These are phyloP conservation scores for Steatocranus sp. DNA, from an alignment of 2,797 vertebrate species.

Conservation along the genomic window DNA sequence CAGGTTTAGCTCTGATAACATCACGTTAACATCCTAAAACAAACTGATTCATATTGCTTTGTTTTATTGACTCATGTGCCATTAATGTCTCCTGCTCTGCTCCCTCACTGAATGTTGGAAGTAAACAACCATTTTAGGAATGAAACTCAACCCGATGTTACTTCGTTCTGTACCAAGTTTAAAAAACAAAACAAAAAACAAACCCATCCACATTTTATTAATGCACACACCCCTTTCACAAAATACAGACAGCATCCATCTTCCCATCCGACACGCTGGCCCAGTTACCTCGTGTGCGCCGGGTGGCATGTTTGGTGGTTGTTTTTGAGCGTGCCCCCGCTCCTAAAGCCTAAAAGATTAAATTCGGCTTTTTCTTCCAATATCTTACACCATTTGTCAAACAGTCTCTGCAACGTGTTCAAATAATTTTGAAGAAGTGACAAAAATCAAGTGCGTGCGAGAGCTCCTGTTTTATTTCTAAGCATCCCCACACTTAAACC, in stretches of 20 bases:
- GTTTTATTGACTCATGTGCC: conserved; percentile 5
- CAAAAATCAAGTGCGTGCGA: neutral
- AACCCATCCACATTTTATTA: conserved; percentile 33
- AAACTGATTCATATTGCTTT: neutral
- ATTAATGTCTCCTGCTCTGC: conserved; percentile 16
- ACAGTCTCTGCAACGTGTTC: neutral
- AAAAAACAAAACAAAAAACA: neutral
- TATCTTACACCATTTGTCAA: conserved; percentile 12
- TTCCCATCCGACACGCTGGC: neutral
- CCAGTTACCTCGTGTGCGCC: neutral
- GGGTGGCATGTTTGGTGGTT: neutral
- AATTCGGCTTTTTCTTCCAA: neutral
- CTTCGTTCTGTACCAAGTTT: conserved; percentile 8
- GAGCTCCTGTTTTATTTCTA: neutral
- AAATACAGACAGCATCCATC: neutral
- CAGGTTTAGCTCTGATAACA: neutral
- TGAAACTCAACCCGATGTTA: conserved; percentile 14
- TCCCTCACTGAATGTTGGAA: conserved; percentile 7
- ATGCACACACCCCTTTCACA: conserved; percentile 43
- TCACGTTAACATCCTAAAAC: neutral
- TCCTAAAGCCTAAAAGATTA: neutral
- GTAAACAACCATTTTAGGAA: conserved; percentile 24
- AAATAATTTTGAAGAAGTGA: neutral
- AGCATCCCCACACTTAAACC: neutral
- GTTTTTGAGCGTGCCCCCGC: neutral